phyloP scores from a whole-genome alignment of 2,797 vertebrate species.

The Gymnoscopelus microlampas region DNA sequence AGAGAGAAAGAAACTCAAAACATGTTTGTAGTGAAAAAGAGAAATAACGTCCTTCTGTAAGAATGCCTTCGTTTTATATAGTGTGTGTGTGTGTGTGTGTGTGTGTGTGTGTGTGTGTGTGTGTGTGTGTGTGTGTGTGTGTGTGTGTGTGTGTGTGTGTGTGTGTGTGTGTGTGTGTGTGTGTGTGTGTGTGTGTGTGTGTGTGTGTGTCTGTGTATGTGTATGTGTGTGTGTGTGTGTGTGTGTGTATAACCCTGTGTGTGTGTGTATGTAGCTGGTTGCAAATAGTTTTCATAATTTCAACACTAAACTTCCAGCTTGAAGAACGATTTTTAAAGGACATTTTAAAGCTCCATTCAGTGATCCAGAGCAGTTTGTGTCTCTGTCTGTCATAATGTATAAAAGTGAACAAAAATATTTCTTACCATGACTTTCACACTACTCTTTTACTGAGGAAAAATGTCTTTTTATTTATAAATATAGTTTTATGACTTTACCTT shows the following conservation, averaged over 20 bases:
- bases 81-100: background rate
- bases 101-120: slow-evolving; percentile 23
- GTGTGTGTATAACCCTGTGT: too few species aligned
- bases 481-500: slow-evolving; percentile 86
- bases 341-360: slow-evolving; percentile 53
- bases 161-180: background rate
- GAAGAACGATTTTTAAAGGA: slow-evolving; percentile 71
- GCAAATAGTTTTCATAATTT: slow-evolving; percentile 69
- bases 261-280: slow-evolving; percentile 57
- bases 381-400: slow-evolving; percentile 77
- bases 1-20: slow-evolving; percentile 63
- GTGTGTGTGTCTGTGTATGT: too few species aligned
- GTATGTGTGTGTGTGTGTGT: background rate
- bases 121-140: slow-evolving; percentile 24
- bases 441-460: slow-evolving; percentile 78
- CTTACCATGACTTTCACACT: slow-evolving; percentile 79
- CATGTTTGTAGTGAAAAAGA: slow-evolving; percentile 66
- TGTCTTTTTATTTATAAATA: slow-evolving; percentile 89
- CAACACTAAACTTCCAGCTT: slow-evolving; percentile 69
- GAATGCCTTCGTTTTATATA: slow-evolving; percentile 73
- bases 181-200: background rate
- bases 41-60: slow-evolving; percentile 65
- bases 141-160: slow-evolving; percentile 24
- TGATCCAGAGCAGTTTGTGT: slow-evolving; percentile 72
- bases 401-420: slow-evolving; percentile 62